A percentile compares a stretch with the other conserved stretches of the same genome.
Evolutionary conservation across 2,113 vertebrate genomes (phyloP).

Genomic region (Neogobius melanostomus): DNA sequence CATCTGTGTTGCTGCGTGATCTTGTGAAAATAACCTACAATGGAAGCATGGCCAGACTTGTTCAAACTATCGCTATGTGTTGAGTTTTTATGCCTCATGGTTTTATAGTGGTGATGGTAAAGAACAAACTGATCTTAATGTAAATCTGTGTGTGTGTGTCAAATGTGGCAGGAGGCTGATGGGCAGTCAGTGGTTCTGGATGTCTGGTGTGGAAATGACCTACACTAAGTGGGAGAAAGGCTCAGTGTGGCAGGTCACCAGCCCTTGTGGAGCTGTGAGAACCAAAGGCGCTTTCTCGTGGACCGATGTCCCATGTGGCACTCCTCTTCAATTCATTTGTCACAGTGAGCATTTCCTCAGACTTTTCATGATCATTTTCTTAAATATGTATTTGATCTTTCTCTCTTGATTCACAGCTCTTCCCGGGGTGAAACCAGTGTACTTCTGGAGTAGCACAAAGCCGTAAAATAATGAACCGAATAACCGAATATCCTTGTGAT

Average conservation of each 20-base stretch:
- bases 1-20: no score
- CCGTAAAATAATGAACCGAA: no score
- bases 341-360: neutral
- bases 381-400: neutral
- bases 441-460: neutral
- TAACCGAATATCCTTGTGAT: neutral
- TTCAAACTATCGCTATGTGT: no score
- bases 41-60: no score
- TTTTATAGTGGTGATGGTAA: no score
- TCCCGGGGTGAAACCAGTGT: neutral
- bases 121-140: no score
- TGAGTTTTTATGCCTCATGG: no score
- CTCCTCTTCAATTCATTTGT: constrained; percentile 10
- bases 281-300: neutral
- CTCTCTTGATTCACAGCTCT: neutral
- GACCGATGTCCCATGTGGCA: neutral
- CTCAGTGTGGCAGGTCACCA: neutral
- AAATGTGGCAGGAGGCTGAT: constrained; percentile 5
- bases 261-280: constrained; percentile 16
- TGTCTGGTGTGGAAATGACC: neutral
- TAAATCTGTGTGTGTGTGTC: no score
- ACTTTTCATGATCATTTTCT: no score
- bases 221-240: constrained; percentile 6
- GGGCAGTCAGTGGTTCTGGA: constrained; percentile 14
- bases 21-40: no score